These are phyloP conservation scores for Cryptocephalus moraei DNA, from an alignment of 2,888 invertebrate species.

Conservation along the genomic window DNA sequence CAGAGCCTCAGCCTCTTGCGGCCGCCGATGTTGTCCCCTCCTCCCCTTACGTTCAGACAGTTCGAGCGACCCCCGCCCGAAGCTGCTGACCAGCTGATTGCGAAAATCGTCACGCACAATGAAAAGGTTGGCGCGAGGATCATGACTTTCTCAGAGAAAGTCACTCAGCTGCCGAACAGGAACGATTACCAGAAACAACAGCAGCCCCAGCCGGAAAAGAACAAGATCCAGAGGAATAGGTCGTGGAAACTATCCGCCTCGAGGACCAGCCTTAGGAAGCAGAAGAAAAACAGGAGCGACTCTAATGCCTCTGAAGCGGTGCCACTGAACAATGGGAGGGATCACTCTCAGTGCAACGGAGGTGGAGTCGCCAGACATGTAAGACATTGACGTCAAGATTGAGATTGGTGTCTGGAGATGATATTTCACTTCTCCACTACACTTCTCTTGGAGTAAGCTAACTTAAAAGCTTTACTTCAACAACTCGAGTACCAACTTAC, in stretches of 20 bases:
- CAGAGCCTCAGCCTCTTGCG: conserved; percentile 52
- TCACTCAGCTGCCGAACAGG: conserved; percentile 14
- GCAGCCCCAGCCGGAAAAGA: conserved; percentile 23
- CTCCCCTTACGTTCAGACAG: conserved; percentile 32
- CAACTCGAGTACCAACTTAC: too few relatives aligned
- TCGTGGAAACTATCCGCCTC: conserved; percentile 59
- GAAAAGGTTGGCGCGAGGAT: conserved; percentile 35
- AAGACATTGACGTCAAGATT: too few relatives aligned
- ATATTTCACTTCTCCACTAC: too few relatives aligned
- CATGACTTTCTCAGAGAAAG: conserved; percentile 37
- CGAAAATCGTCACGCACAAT: conserved; percentile 36
- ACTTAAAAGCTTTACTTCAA: too few relatives aligned
- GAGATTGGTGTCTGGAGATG: too few relatives aligned
- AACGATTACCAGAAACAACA: conserved; percentile 18
- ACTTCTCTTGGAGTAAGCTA: too few relatives aligned
- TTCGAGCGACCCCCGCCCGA: conserved; percentile 31
- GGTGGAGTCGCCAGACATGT: conserved; percentile 36
- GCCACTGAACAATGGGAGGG: conserved; percentile 58
- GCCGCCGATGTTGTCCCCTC: conserved; percentile 44
- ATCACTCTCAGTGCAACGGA: conserved; percentile 66
- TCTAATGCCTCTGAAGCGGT: conserved; percentile 53
- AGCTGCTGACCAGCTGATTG: conserved; percentile 19
- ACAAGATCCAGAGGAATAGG: conserved; percentile 56
- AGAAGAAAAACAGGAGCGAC: conserved; percentile 49
- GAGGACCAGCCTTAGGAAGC: conserved; percentile 61